These are phyloP conservation scores for Heterodera schachtii DNA, from an alignment of 1,140 invertebrate genomes.

Conservation along the genomic window DNA sequence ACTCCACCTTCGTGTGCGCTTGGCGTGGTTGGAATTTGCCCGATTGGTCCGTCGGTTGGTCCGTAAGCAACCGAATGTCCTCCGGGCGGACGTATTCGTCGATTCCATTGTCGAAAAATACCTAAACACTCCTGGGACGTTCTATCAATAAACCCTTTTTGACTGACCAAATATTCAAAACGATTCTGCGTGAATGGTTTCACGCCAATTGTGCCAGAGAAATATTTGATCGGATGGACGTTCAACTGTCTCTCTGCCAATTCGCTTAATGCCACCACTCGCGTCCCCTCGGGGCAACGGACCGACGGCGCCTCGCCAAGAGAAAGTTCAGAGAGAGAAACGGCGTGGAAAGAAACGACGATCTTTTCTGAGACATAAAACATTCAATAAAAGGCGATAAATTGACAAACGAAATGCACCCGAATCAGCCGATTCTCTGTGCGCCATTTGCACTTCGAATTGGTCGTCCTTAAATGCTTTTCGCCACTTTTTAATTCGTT, in stretches of 20 bases:
- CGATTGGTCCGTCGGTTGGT: conserved; percentile 32
- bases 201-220: conserved; percentile 36
- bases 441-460: conserved; percentile 14
- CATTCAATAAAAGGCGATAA: background rate
- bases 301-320: conserved; percentile 34
- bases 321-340: conserved; percentile 16
- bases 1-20: conserved; percentile 22
- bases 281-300: conserved; percentile 38
- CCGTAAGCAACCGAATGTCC: conserved; percentile 33
- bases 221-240: conserved; percentile 10
- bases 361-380: background rate
- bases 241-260: background rate
- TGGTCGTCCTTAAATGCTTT: background rate
- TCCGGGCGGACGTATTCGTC: conserved; percentile 34
- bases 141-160: background rate
- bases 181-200: conserved; percentile 34
- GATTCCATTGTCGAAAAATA: conserved; percentile 40
- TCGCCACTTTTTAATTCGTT: background rate
- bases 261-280: conserved; percentile 31
- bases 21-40: conserved; percentile 29
- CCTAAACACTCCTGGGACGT: conserved; percentile 7
- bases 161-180: conserved; percentile 42
- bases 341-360: background rate
- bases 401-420: background rate
- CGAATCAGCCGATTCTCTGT: background rate